Evolutionary conservation across 2,797 vertebrate genomes (phyloP).

Genomic region (Coilia nasus): DNA sequence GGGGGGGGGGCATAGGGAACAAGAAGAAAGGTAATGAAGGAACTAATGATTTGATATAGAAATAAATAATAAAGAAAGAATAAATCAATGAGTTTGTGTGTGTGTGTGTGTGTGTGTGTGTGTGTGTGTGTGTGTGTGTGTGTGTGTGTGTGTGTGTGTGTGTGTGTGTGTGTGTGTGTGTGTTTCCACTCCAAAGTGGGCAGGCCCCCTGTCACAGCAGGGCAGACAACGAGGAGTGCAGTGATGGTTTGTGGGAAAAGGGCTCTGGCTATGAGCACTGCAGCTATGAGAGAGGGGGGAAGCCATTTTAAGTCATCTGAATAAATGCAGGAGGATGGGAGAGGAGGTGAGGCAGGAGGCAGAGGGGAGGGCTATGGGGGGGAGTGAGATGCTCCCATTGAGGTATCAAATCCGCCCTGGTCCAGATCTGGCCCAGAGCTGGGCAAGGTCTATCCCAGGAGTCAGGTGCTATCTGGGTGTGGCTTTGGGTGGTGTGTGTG

Average conservation of each 20-base stretch:
- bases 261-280: background rate
- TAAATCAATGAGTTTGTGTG: background rate
- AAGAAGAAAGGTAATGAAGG: constrained; percentile 20
- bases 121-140: background rate
- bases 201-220: background rate
- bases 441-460: background rate
- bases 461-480: background rate
- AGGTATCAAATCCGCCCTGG: background rate
- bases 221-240: background rate
- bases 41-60: background rate
- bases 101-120: background rate
- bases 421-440: background rate
- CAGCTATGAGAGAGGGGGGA: background rate
- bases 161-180: background rate
- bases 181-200: no score
- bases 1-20: constrained; percentile 7
- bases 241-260: no score
- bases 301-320: constrained; percentile 18
- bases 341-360: background rate
- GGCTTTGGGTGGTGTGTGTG: background rate
- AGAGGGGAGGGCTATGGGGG: background rate
- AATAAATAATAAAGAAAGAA: no score
- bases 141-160: background rate
- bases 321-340: background rate
- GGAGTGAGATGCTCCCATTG: background rate